phyloP scores from a whole-genome alignment of 2,797 vertebrate genomes.

The Helicolenus hilgendorfi region DNA sequence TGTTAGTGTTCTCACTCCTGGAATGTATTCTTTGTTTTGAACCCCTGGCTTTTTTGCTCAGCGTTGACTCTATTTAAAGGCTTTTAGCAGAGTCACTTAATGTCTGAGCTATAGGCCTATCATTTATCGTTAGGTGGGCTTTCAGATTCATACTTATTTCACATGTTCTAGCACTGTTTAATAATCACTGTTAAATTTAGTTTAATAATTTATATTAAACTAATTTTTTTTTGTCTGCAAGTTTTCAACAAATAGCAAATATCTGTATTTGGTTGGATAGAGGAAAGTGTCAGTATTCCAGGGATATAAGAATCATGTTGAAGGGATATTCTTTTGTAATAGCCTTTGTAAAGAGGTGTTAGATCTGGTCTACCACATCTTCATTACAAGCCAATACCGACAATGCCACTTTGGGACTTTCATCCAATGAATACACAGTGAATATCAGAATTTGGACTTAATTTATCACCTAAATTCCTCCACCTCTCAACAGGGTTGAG shows the following conservation, averaged over 20 bases:
- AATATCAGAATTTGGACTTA: too few species aligned
- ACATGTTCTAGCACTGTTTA: neutral
- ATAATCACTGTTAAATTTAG: too few species aligned
- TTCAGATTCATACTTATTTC: neutral
- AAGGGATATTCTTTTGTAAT: neutral
- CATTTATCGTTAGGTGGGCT: neutral
- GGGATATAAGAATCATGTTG: neutral
- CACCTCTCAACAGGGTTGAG: too few species aligned
- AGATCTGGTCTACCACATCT: neutral
- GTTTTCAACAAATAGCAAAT: neutral
- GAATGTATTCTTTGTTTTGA: neutral
- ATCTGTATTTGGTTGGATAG: neutral
- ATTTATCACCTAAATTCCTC: too few species aligned
- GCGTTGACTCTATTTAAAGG: neutral
- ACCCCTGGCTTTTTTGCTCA: neutral
- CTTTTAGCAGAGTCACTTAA: neutral
- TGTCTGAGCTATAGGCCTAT: neutral
- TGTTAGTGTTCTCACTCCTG: neutral
- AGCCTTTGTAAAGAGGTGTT: neutral
- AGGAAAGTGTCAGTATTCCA: neutral
- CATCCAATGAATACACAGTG: too few species aligned
- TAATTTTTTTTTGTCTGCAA: neutral
- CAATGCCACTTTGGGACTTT: too few species aligned
- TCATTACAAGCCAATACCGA: neutral
- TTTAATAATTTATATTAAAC: too few species aligned